These are phyloP conservation scores for Semnopithecus entellus DNA, from an alignment of 2,113 vertebrate genomes.

Conservation along the genomic window DNA sequence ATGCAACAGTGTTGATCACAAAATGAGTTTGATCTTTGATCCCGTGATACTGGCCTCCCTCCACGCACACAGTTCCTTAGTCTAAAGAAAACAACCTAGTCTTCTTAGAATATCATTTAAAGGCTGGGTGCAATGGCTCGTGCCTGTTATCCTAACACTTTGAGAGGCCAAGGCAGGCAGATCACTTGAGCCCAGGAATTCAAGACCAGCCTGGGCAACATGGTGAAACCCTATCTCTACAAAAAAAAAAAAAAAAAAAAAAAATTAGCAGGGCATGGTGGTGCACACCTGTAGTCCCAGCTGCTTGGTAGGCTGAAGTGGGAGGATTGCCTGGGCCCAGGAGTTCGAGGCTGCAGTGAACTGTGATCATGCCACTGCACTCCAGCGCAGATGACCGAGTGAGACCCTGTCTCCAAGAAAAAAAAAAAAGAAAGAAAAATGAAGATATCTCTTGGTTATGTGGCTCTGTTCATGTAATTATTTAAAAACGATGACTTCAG, in stretches of 20 bases:
- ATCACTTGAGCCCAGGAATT: no score
- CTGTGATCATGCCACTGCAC: background rate
- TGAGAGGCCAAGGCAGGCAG: no score
- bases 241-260: background rate
- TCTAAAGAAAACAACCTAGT: background rate
- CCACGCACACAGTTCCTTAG: background rate
- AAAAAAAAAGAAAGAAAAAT: no score
- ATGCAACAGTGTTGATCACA: background rate
- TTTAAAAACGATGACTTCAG: background rate
- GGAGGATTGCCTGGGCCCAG: background rate
- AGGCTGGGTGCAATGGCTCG: background rate
- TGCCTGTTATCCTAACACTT: background rate
- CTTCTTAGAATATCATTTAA: background rate
- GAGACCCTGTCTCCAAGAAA: background rate
- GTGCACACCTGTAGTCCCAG: no score
- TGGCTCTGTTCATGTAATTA: background rate
- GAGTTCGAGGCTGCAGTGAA: background rate
- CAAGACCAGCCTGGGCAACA: no score
- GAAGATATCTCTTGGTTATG: background rate
- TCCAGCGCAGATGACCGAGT: background rate
- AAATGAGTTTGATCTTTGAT: constrained; percentile 14
- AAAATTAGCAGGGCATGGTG: no score
- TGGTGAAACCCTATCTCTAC: no score
- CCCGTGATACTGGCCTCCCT: background rate
- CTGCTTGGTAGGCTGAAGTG: no score